phyloP scores from a whole-genome alignment of 2,113 vertebrate species.

The Mobula hypostoma region DNA sequence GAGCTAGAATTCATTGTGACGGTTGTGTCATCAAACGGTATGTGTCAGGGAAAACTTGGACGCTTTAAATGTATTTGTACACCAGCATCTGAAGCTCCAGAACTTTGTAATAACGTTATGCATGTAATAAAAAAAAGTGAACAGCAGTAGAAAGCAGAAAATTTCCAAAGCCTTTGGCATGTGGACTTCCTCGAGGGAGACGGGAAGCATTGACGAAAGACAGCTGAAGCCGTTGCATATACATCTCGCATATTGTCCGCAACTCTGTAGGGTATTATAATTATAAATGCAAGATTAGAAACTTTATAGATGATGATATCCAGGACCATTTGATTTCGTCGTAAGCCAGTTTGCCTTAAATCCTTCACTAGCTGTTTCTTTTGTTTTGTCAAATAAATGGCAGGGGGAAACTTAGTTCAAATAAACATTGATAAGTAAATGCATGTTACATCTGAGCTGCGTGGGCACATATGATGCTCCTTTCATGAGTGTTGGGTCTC shows the following conservation, averaged over 20 bases:
- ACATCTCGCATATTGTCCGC: not conserved
- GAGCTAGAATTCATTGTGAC: not conserved
- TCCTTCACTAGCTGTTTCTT: not conserved
- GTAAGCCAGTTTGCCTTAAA: not conserved
- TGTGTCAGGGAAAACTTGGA: not conserved
- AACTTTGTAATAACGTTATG: not conserved
- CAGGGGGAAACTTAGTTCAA: not conserved
- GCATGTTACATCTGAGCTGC: not conserved
- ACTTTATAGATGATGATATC: slow-evolving; percentile 7
- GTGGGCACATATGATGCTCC: not conserved
- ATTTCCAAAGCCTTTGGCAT: slow-evolving; percentile 29
- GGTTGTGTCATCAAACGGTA: too few relatives aligned
- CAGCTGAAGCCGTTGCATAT: slow-evolving; percentile 12
- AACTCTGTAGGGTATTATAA: slow-evolving; percentile 1
- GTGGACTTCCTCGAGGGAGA: not conserved
- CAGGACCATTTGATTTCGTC: not conserved
- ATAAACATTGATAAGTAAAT: not conserved
- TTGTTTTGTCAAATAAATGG: not conserved
- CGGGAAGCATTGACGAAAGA: slow-evolving; percentile 11
- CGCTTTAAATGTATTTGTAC: not conserved
- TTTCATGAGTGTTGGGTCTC: not conserved
- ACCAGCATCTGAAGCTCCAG: not conserved
- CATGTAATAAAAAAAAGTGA: not conserved
- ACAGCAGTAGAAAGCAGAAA: not conserved
- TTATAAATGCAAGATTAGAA: not conserved